Conservation (phyloP, 2,113 vertebrate species). For the Apeltes quadracus region DNA sequence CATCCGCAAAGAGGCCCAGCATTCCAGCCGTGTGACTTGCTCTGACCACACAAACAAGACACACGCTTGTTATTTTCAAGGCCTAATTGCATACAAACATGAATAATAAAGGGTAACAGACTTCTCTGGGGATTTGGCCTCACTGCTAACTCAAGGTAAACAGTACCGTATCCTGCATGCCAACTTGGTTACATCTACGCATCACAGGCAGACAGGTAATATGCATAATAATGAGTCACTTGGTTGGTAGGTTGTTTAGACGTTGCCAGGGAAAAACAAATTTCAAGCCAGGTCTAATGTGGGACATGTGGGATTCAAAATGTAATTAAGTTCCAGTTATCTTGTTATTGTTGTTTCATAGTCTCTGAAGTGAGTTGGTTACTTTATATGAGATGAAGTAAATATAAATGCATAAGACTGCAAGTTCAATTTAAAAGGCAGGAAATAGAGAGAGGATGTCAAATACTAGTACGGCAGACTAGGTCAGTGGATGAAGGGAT, state of each 20-base stretch:
- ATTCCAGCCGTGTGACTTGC: conserved; percentile 69
- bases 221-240: conserved; percentile 3
- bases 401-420: background rate
- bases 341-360: background rate
- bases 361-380: conserved; percentile 10
- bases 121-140: background rate
- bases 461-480: conserved; percentile 7
- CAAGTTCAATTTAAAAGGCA: background rate
- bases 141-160: conserved; percentile 6
- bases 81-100: conserved; percentile 44
- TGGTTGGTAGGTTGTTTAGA: background rate
- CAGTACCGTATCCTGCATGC: background rate
- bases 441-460: conserved; percentile 16
- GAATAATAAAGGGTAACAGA: conserved; percentile 25
- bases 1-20: conserved; percentile 60
- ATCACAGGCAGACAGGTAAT: conserved; percentile 7
- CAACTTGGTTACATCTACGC: background rate
- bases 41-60: conserved; percentile 44
- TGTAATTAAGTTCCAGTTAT: conserved; percentile 18
- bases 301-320: conserved; percentile 7
- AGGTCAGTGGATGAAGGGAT: conserved; percentile 21
- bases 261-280: conserved; percentile 24
- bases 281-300: conserved; percentile 9
- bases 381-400: background rate
- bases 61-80: conserved; percentile 49